These are phyloP conservation scores for Temnothorax unifasciatus DNA, from an alignment of 2,888 invertebrate genomes.

Conservation along the genomic window DNA sequence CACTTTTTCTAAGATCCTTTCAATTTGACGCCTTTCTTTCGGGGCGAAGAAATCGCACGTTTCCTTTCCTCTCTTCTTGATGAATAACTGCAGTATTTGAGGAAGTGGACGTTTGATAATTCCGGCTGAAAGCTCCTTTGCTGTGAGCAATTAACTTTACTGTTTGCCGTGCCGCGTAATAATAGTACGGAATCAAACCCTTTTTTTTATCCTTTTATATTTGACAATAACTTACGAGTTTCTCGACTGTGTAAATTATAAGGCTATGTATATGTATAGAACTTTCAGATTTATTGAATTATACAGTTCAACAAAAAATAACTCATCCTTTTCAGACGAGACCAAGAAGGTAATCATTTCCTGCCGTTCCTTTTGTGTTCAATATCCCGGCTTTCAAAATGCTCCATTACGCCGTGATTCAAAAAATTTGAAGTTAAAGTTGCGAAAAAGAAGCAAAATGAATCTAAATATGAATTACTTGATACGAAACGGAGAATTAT, in stretches of 20 bases:
- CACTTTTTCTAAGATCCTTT: constrained; percentile 8
- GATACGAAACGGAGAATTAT: too few species aligned
- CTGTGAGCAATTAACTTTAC: constrained; percentile 41
- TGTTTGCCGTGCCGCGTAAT: constrained; percentile 12
- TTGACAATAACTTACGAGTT: constrained; percentile 21
- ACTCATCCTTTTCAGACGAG: not conserved
- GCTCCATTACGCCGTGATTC: not conserved
- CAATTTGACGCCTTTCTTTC: constrained; percentile 23
- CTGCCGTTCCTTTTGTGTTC: not conserved
- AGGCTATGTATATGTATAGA: not conserved
- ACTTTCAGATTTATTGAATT: constrained; percentile 25
- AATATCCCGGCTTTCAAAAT: not conserved
- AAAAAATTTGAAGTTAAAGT: not conserved
- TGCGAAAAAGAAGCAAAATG: not conserved
- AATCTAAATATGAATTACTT: not conserved
- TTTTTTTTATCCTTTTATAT: constrained; percentile 36
- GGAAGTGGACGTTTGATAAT: constrained; percentile 22
- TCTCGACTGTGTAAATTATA: constrained; percentile 12
- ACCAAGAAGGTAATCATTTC: not conserved
- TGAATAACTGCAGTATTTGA: constrained; percentile 39
- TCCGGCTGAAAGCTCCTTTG: not conserved
- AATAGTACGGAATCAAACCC: constrained; percentile 17
- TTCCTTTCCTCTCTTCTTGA: constrained; percentile 13
- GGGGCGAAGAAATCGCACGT: not conserved
- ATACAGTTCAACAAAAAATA: not conserved